phyloP scores from a whole-genome alignment of 2,888 invertebrate genomes.

The Trichopoda pennipes region DNA sequence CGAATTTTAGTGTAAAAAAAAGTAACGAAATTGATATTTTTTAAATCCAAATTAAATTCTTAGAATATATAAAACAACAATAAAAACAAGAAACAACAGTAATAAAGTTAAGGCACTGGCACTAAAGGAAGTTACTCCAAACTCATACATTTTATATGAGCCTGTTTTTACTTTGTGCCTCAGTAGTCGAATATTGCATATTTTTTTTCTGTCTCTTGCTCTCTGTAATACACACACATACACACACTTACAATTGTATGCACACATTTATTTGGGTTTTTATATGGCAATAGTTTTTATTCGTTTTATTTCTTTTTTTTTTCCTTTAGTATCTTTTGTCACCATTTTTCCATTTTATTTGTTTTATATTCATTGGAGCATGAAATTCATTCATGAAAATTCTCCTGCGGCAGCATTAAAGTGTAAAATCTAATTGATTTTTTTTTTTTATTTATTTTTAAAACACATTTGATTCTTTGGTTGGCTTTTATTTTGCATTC shows the following conservation, averaged over 20 bases:
- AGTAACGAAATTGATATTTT: conserved; percentile 12
- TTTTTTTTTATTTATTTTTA: conserved; percentile 34
- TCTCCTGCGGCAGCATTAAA: conserved; percentile 66
- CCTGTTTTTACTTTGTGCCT: conserved; percentile 37
- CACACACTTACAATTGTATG: background rate
- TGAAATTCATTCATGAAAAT: conserved; percentile 70
- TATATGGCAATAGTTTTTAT: background rate
- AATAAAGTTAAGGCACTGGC: conserved; percentile 15
- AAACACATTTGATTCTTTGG: background rate
- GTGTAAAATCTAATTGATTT: conserved; percentile 70
- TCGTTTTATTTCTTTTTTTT: conserved; percentile 31
- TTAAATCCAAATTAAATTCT: conserved; percentile 67
- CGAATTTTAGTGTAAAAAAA: conserved; percentile 2
- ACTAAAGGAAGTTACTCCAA: conserved; percentile 30
- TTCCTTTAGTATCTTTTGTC: conserved; percentile 43
- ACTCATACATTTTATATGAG: conserved; percentile 61
- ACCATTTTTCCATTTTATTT: conserved; percentile 66
- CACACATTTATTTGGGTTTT: background rate
- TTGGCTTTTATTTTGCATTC: conserved; percentile 36
- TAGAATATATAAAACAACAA: conserved; percentile 44
- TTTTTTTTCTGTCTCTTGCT: background rate
- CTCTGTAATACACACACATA: too few species aligned
- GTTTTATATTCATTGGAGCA: conserved; percentile 69
- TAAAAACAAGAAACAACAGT: conserved; percentile 1
- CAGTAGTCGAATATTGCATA: conserved; percentile 9